Base-by-base conservation (phyloP, 2,888 invertebrate species). In the Elmis aenea region DNA sequence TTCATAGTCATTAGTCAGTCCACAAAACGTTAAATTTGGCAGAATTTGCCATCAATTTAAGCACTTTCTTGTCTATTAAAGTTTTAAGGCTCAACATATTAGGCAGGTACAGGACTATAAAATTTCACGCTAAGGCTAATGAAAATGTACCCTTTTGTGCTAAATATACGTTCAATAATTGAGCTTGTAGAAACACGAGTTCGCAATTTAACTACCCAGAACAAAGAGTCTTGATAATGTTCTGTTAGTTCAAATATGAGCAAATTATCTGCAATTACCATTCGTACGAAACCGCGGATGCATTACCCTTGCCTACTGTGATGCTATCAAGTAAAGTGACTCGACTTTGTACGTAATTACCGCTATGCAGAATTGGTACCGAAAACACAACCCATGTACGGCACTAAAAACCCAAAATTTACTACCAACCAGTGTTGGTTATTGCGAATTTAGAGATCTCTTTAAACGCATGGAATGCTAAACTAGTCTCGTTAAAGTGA, bases 191-290 rank as follows among this genome's bases (percentile, higher is more conserved):
- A 26, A 37, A 37, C 32, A 22, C 31, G 31, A 31, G 27, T 37
- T 37, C 31, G 26, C 37, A 22, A 29, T 33, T 38, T 33, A 32
- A 33, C 32, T 34, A 27, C 14, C 27, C 26, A 31, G 28, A 42
- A 45, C 36, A 33, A 32, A 42, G 38, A 44, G 39, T 42, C 39
- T 29, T 28, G 31, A 42, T 40, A 35, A 38, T 33, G 38, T 31
- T 42, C 35, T 42, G 44, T 43, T 39, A 38, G 38, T 40, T 35
- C 42, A 43, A 46, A 44, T 50, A 48, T 45, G 48, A 45, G 42
- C 39, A 48, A 46, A 48, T 51, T 46, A 48, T 46, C 46, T 45
- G 33, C 45, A 46, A 46, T 51, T 48, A 47, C 45, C 26, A 45
- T 45, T 42, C 40, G 37, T 40, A 36, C 20, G 35, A 42, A 40